Evolutionary conservation across 1,140 invertebrate genomes (phyloP).

Genomic region (Charaxes varanes): DNA sequence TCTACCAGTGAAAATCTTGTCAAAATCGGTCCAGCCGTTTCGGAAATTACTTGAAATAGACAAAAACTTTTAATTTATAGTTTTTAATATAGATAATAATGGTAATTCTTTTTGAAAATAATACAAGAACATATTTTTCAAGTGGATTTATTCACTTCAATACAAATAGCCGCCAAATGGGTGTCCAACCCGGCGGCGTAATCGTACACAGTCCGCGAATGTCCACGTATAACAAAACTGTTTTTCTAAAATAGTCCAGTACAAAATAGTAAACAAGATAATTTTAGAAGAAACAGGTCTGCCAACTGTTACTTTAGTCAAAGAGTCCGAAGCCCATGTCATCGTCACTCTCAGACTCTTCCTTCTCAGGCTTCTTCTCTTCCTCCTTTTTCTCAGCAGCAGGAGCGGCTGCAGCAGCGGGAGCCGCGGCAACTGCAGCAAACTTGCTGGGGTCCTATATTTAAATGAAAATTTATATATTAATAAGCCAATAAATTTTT

Average conservation of each 20-base stretch:
- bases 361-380: constrained; percentile 87
- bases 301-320: constrained; percentile 80
- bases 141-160: constrained; percentile 20
- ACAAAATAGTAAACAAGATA: neutral
- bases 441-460: constrained; percentile 94
- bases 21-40: too few species aligned
- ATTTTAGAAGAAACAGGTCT: neutral
- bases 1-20: too few species aligned
- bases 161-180: constrained; percentile 43
- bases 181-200: constrained; percentile 48
- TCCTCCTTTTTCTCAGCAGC: constrained; percentile 78
- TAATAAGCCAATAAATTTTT: too few species aligned
- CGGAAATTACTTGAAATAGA: too few species aligned
- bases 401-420: constrained; percentile 79
- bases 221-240: constrained; percentile 5
- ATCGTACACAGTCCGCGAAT: constrained; percentile 14
- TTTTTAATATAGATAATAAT: too few species aligned
- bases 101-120: constrained; percentile 1
- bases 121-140: constrained; percentile 8
- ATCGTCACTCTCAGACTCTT: constrained; percentile 92
- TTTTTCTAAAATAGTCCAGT: neutral
- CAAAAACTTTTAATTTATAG: too few species aligned
- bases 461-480: too few species aligned
- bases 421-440: constrained; percentile 81
- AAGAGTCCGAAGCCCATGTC: constrained; percentile 98